These are phyloP conservation scores for Rhinogobio ventralis DNA, from an alignment of 2,797 vertebrate genomes.

Conservation along the genomic window DNA sequence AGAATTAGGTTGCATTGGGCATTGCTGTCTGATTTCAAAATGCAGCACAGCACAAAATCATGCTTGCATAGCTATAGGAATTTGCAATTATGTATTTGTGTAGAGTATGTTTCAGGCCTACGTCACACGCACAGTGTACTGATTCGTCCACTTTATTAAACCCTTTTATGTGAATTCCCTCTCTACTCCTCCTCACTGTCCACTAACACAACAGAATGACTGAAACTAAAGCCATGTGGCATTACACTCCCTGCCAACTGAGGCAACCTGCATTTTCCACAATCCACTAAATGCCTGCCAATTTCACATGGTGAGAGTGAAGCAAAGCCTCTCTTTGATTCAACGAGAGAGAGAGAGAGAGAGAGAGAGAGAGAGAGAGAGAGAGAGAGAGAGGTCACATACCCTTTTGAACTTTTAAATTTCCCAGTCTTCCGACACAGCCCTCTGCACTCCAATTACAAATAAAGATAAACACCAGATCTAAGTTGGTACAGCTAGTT, in stretches of 20 bases:
- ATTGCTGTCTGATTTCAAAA: not conserved
- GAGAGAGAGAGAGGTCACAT: not conserved
- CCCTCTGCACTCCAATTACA: not conserved
- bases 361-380: no score
- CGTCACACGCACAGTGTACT: not conserved
- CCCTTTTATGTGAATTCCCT: constrained; percentile 4
- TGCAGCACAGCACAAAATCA: not conserved
- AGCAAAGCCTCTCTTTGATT: constrained; percentile 15
- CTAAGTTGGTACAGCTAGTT: constrained; percentile 13
- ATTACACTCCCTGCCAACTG: constrained; percentile 11
- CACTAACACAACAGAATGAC: constrained; percentile 24
- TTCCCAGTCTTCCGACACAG: constrained; percentile 19
- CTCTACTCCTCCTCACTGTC: not conserved
- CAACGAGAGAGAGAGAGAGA: not conserved
- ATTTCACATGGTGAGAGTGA: constrained; percentile 9
- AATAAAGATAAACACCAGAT: not conserved
- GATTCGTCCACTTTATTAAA: not conserved
- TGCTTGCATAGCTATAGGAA: not conserved
- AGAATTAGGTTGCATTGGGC: not conserved
- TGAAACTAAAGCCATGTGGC: constrained; percentile 38
- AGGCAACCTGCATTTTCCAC: constrained; percentile 30
- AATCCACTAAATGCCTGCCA: constrained; percentile 17
- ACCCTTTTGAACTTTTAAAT: constrained; percentile 1
- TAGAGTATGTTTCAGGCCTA: not conserved
- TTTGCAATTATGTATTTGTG: not conserved